These are phyloP conservation scores for Podarcis raffonei DNA, from an alignment of 2,113 vertebrate species.

Conservation along the genomic window DNA sequence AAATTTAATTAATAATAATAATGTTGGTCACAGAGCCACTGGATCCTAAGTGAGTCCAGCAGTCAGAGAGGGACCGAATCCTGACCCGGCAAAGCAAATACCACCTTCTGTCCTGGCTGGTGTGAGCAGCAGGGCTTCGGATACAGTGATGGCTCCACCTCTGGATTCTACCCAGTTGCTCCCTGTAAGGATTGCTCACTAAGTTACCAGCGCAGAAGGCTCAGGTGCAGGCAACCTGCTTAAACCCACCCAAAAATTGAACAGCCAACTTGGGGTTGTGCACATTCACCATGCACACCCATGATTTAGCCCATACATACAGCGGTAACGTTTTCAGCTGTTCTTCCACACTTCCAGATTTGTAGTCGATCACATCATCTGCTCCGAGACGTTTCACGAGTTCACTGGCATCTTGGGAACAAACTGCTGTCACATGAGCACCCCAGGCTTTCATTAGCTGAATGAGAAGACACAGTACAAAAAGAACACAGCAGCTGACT, in stretches of 20 bases:
- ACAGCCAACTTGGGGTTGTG: background rate
- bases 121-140: too few relatives aligned
- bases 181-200: too few relatives aligned
- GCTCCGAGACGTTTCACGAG: constrained; percentile 88
- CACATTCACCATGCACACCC: too few relatives aligned
- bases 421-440: constrained; percentile 92
- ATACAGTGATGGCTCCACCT: too few relatives aligned
- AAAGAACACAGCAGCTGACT: background rate
- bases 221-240: background rate
- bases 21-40: too few relatives aligned
- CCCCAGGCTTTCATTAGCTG: constrained; percentile 94
- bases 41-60: too few relatives aligned
- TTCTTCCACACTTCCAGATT: constrained; percentile 77
- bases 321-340: constrained; percentile 79
- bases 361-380: constrained; percentile 90
- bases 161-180: too few relatives aligned
- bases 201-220: background rate
- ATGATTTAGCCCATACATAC: constrained; percentile 71
- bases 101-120: too few relatives aligned
- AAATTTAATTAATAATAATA: too few relatives aligned
- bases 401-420: constrained; percentile 85
- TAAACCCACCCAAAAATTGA: background rate
- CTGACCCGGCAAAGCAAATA: too few relatives aligned
- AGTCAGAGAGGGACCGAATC: too few relatives aligned
- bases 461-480: constrained; percentile 4